A percentile compares a stretch with the other conserved stretches of the same genome.
phyloP scores from a whole-genome alignment of 2,797 vertebrate genomes.

The Chrosomus eos region DNA sequence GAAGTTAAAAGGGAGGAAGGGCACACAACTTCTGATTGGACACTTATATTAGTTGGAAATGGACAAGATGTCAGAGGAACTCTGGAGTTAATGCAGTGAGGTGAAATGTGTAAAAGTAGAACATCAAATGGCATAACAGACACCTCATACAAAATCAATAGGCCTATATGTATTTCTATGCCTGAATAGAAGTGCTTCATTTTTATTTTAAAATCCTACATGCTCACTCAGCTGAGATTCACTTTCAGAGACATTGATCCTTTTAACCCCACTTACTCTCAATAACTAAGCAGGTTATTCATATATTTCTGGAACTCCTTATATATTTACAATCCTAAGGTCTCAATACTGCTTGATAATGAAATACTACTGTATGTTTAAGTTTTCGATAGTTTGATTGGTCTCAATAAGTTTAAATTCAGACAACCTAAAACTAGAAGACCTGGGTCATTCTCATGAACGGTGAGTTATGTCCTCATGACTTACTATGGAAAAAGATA shows the following conservation, averaged over 20 bases:
- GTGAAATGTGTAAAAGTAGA: background rate
- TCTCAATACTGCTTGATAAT: background rate
- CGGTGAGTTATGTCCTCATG: background rate
- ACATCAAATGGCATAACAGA: background rate
- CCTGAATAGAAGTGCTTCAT: background rate
- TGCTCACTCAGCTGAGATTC: background rate
- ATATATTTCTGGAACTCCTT: background rate
- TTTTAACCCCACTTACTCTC: background rate
- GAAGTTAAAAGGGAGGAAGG: background rate
- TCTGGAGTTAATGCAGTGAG: conserved; percentile 28
- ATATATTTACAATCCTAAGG: background rate
- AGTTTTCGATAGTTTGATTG: background rate
- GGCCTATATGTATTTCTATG: background rate
- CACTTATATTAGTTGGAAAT: conserved; percentile 26
- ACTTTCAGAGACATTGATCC: background rate
- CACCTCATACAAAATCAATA: background rate
- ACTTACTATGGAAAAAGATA: background rate
- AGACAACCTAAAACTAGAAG: background rate
- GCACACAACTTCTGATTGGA: background rate
- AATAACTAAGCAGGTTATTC: background rate
- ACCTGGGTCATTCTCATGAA: background rate
- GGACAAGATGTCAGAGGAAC: conserved; percentile 25
- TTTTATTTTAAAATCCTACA: background rate
- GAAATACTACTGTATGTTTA: background rate
- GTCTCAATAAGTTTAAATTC: background rate